Evolutionary conservation across 1,140 invertebrate genomes (phyloP), one percentile per base, ranked within the genome.

Genomic region (Acyrthosiphon pisum): DNA sequence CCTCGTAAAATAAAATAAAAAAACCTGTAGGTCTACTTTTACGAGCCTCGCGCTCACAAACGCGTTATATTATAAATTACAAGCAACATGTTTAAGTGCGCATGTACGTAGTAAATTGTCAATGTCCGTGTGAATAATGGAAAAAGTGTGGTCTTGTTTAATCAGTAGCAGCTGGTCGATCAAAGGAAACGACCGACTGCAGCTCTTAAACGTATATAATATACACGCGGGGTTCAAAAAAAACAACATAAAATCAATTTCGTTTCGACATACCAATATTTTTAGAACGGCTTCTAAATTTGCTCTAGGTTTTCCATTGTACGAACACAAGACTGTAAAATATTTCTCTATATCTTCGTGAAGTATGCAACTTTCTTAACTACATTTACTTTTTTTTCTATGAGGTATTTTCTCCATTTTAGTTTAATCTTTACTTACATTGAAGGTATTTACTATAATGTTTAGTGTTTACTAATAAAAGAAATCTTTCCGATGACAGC

Each of bases 81-180:
- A 26, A 60, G 53, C 53, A 44, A 56, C 88, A 50, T 44, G 50
- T 90, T 90, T 60, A 60, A 60, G 88, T 60, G 23, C 37, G 50
- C 37, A 35, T 90, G 26, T 89, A 88, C 86, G 35, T 84, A 92
- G 81, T 84, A 93, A 86, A 93, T 93, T 53, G 76, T 81, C 90
- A 91, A 91, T 83, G 76, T 48, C 30, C 90, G 90, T 83, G 76
- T 92, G 46, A 84, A 53, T 84, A 93, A 93, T 93, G 81, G 48
- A 35, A 83, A 50, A 92, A 86, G 81, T 53, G 91, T 86, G 76
- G 68, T 50, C 23, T 93, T 93, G 76, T 93, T 86, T 84, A 93
- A 93, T 93, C 91, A 50, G 81, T 93, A 44, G 48, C 91, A 86
- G 81, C 91, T 93, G 91, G 35, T 37, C n/a, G 68, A 93, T 93